Base-by-base conservation (phyloP, 2,797 vertebrate species). In the Crax fasciolata region DNA sequence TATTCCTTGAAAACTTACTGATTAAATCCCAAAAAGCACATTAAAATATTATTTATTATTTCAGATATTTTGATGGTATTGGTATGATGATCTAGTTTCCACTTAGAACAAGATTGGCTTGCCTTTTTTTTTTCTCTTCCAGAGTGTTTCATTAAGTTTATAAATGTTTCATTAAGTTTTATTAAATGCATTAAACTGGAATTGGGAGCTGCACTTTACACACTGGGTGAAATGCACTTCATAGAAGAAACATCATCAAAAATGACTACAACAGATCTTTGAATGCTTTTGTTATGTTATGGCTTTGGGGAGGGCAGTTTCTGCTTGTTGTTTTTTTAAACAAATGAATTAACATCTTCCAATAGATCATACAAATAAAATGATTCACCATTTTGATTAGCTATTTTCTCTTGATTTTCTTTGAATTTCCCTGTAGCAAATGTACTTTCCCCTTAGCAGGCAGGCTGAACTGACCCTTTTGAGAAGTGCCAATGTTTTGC, bases 111-210 rank as follows among this genome's bases (percentile, higher is more conserved):
- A 84, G 32, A 51, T 74, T 85, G 84, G 38, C 63, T 93, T 86
- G 88, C 66, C 70, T 95, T 97, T 94, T 39, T 39, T 35, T 93
- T 96, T 97, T 72, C 66, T 89, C 94, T 96, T 97, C 65, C 85
- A 91, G 94, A 97, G 87, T 92, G 77, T 74, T 97, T 97, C 92
- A 96, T 97, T 97, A 95, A 67, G 78, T 96, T 93, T 95, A 76
- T 89, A 96, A 91, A 95, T 90, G 90, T 96, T 96, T 96, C 94
- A 96, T 96, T 97, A 97, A 95, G 85, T 95, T 98, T 96, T 97
- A 97, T 97, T 96, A 97, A 97, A 96, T 67, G 92, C 90, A 97
- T 96, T 97, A 97, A 94, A 44, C 83, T 85, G 66, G 90, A 93
- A 70, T 74, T 94, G 95, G 65, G 90, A 97, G 85, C 87, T 90